Evolutionary conservation across 2,888 invertebrate species (phyloP), one percentile per base, ranked within the genome.

Genomic region (Meiosimyza decipiens): DNA sequence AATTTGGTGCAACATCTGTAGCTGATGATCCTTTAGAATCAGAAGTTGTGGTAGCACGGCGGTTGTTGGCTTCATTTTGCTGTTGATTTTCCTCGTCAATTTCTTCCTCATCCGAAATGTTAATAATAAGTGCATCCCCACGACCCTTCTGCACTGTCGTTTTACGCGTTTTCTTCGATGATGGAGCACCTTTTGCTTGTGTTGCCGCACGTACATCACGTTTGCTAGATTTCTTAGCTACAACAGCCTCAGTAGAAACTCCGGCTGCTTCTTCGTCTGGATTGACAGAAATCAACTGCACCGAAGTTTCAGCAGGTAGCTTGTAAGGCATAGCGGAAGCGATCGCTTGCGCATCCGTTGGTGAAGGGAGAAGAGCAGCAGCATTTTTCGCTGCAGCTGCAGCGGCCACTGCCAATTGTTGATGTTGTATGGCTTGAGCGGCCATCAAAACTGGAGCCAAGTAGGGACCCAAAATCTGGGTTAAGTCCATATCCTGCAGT

Each of bases 261-360:
- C 0, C 3, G 9, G 22, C 63, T 13, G 22, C 51, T 22, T 78
- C 77, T 6, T 83, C 84, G 18, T 83, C 81, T 1, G 82, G 80
- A 1, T 84, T 86, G 15, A 87, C 84, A 2, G 84, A 85, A 13
- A 87, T 83, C 68, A 87, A 77, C 69, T 87, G 86, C 1, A 87
- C 86, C 1, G 86, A 87, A 6, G 87, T 86, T 74, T 86, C 86
- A 16, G 86, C 85, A 4, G 86, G 86, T 57, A 87, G 72, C 71
- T 86, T 86, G 67, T 86, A 87, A 0, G 85, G 83, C 73, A 86
- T 83, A 6, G 84, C 79, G 12, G 80, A 78, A 40, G 81, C 79
- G 40, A 82, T 64, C 40, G 81, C 78, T 13, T 74, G 66, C 0
- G 74, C 69, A 50, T 18, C 52, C 51, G 33, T 13, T 66, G 7